Base-by-base conservation (phyloP, 2,797 vertebrate species). In the Atherinosoma microstoma region DNA sequence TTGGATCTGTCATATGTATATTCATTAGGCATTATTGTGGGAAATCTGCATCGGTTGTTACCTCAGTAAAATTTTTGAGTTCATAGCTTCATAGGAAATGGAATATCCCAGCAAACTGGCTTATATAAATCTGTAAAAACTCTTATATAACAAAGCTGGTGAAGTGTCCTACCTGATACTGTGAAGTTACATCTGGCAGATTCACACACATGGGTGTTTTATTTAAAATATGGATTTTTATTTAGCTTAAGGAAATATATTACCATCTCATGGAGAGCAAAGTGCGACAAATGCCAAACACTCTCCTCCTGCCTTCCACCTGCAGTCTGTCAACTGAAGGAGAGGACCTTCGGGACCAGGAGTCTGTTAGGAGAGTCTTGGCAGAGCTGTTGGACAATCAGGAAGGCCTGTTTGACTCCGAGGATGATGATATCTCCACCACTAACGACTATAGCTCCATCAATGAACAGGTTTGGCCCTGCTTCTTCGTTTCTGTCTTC, bases 381-480 rank as follows among this genome's bases (percentile, higher is more conserved):
- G 95, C 95, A 0, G 97, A 97, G 84, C 95, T 99, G 93, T 82
- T 99, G 90, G 97, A 98, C 92, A 97, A 98, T 93, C 97, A 97
- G 90, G 96, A 96, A 83, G 96, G 96, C 42, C 94, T 97, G 91
- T 99, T 99, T 91, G 97, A 98, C 90, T 97, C 96, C 1, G 97
- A 99, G 87, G 97, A 98, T 36, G 97, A 98, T 67, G 97, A 98
- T 79, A 95, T 98, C 91, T 98, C 97, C 90, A 96, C 96, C 85
- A 95, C 95, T 65, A 98, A 99, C 78, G 97, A 98, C 94, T 96
- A 97, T 92, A 98, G 97, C 94, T 98, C 97, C 82, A 95, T 97
- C 92, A 99, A 97, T 47, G 97, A 98, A 79, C 97, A 98, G 96
- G 97, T 98, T 87, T 3, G 9, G 3, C 12, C 12, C 16, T 0